These are phyloP conservation scores for Tetropium fuscum DNA, from an alignment of 2,888 invertebrate genomes.

Conservation along the genomic window DNA sequence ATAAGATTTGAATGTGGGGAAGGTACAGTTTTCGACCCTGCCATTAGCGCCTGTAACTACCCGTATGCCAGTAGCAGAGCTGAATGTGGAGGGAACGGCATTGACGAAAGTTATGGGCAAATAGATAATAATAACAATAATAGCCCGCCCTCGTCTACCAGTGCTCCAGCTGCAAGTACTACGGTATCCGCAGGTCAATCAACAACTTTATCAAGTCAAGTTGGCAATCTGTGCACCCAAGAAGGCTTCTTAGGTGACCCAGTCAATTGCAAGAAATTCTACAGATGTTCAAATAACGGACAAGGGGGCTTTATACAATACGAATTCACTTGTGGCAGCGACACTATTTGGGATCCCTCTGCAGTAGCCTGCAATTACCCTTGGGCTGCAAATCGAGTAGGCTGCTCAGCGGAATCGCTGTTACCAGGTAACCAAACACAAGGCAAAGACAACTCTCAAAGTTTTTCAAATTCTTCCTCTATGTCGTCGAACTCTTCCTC, in stretches of 20 bases:
- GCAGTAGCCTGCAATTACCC: conserved; percentile 79
- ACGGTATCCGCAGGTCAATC: conserved; percentile 30
- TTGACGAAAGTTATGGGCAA: conserved; percentile 55
- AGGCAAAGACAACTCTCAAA: not conserved
- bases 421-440: conserved; percentile 32
- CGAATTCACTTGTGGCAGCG: conserved; percentile 80
- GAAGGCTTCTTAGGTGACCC: conserved; percentile 82
- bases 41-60: conserved; percentile 77
- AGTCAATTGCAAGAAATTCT: conserved; percentile 79
- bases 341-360: conserved; percentile 82
- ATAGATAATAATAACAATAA: conserved; percentile 28
- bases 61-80: conserved; percentile 75
- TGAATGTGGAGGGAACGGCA: conserved; percentile 75
- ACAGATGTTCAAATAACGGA: conserved; percentile 78
- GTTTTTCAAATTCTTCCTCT: conserved; percentile 29
- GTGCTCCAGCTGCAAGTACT: conserved; percentile 30
- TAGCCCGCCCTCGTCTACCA: conserved; percentile 37
- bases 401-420: conserved; percentile 48
- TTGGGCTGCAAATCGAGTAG: conserved; percentile 70
- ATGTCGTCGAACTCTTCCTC: conserved; percentile 39
- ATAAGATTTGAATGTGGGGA: conserved; percentile 80
- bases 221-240: conserved; percentile 65
- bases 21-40: conserved; percentile 81
- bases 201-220: conserved; percentile 40
- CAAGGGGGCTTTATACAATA: conserved; percentile 73